These are phyloP conservation scores for Epistrophe eligans DNA, from an alignment of 2,888 invertebrate genomes.

Conservation along the genomic window DNA sequence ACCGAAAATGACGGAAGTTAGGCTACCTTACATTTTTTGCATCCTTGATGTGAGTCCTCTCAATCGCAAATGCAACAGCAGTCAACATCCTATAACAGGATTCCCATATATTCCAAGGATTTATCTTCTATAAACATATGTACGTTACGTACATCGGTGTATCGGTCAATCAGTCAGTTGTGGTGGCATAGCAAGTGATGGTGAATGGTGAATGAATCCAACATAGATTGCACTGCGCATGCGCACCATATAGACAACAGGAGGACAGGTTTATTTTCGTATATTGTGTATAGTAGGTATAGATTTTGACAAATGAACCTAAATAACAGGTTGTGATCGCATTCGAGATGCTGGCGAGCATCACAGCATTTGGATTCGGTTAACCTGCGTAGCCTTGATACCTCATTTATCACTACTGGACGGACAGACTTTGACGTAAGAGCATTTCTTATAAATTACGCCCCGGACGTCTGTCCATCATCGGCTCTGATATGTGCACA, in stretches of 20 bases:
- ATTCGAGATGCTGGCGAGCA: conserved; percentile 68
- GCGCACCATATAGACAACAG: conserved; percentile 69
- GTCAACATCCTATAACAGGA: conserved; percentile 15
- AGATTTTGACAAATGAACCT: conserved; percentile 84
- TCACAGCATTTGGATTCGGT: conserved; percentile 44
- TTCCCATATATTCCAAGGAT: conserved; percentile 18
- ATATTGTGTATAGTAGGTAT: neutral
- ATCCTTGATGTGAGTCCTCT: conserved; percentile 33
- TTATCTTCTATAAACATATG: neutral
- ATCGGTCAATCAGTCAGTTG: conserved; percentile 52
- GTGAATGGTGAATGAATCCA: conserved; percentile 54
- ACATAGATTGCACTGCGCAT: neutral
- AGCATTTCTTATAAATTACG: conserved; percentile 77
- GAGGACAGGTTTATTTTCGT: conserved; percentile 76
- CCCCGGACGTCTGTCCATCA: conserved; percentile 77
- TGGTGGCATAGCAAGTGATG: conserved; percentile 4
- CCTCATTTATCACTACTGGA: conserved; percentile 82
- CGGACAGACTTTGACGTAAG: conserved; percentile 76
- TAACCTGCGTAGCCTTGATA: conserved; percentile 81
- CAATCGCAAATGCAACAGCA: conserved; percentile 31
- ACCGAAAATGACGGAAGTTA: conserved; percentile 57
- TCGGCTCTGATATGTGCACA: conserved; percentile 67
- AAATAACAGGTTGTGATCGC: conserved; percentile 84
- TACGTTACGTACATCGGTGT: conserved; percentile 12
- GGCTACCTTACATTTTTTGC: conserved; percentile 51